Conservation (phyloP, 2,113 vertebrate genomes). For the Catharus fuscescens region DNA sequence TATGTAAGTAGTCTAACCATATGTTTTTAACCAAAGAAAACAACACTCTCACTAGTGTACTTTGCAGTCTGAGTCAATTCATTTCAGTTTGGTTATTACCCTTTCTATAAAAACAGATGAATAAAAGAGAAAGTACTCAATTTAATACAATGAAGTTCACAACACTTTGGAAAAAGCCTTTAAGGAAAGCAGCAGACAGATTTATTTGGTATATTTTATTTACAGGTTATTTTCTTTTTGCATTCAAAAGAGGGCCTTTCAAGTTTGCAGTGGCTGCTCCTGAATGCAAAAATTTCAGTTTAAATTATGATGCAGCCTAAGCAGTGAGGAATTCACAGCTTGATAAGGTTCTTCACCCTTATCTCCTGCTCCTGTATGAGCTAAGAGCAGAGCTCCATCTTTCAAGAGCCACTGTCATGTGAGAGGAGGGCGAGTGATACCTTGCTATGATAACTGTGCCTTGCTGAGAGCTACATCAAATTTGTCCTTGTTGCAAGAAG, state of each 20-base stretch:
- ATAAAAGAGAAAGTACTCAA: not conserved
- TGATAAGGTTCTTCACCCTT: not conserved
- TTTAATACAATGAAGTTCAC: not conserved
- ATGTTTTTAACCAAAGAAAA: not conserved
- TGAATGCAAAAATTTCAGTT: not conserved
- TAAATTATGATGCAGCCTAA: not conserved
- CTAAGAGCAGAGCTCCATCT: not conserved
- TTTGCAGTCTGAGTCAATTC: not conserved
- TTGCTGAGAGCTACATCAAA: not conserved
- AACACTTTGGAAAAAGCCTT: not conserved
- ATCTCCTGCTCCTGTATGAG: not conserved
- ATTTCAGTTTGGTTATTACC: not conserved
- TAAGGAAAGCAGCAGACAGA: not conserved
- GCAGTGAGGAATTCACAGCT: conserved; percentile 5
- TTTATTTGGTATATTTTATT: not conserved
- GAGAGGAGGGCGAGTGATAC: not conserved
- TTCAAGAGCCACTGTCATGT: not conserved
- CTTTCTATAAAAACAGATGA: not conserved
- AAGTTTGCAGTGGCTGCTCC: not conserved
- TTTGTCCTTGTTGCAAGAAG: not conserved
- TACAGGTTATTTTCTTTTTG: not conserved
- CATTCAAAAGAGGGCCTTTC: not conserved
- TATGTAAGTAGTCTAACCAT: not conserved
- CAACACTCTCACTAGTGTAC: not conserved
- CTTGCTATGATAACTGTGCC: not conserved